phyloP scores from a whole-genome alignment of 1,140 invertebrate genomes.

The Papilio aristodemus region DNA sequence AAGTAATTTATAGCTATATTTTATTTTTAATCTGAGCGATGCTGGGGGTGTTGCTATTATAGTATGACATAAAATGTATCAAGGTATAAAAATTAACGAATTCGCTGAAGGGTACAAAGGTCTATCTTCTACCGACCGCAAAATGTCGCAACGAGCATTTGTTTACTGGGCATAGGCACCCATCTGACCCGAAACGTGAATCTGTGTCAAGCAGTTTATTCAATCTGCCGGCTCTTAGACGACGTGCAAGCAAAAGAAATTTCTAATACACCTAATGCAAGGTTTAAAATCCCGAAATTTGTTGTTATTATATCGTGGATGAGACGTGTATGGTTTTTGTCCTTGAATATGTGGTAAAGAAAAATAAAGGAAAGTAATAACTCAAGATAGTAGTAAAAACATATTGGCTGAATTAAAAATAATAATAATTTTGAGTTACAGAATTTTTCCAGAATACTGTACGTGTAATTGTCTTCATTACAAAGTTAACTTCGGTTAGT shows the following conservation, averaged over 20 bases:
- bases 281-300: conserved; percentile 37
- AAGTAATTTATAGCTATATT: too few species aligned
- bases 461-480: background rate
- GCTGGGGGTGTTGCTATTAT: too few species aligned
- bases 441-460: background rate
- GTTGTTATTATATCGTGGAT: conserved; percentile 44
- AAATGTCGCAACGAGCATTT: conserved; percentile 69
- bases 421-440: too few species aligned
- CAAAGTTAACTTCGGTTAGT: background rate
- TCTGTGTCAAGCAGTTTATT: conserved; percentile 80
- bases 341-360: conserved; percentile 69
- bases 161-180: conserved; percentile 66
- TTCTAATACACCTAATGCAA: conserved; percentile 36
- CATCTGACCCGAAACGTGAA: conserved; percentile 76
- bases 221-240: conserved; percentile 67
- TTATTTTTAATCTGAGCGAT: too few species aligned
- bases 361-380: conserved; percentile 40
- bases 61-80: background rate
- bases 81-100: conserved; percentile 16
- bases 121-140: conserved; percentile 49
- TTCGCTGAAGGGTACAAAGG: conserved; percentile 37
- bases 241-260: conserved; percentile 40
- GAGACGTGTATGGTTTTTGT: conserved; percentile 59
- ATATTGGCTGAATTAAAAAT: too few species aligned
- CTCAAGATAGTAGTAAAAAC: background rate